These are phyloP conservation scores for Strix uralensis DNA, from an alignment of 2,113 vertebrate genomes.

Conservation along the genomic window DNA sequence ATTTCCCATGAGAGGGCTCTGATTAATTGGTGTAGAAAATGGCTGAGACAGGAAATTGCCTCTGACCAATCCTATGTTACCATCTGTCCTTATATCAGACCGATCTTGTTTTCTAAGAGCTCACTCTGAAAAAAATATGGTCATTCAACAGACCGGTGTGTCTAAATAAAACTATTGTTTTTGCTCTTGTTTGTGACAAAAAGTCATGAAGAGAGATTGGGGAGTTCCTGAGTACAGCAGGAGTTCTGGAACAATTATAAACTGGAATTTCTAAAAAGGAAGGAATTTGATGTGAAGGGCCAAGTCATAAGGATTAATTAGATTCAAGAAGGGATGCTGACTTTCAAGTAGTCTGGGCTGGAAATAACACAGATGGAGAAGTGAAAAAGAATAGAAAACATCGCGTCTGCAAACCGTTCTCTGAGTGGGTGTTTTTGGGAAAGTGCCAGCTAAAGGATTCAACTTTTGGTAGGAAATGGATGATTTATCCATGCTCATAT, in stretches of 20 bases:
- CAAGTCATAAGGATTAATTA: neutral
- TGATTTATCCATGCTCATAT: neutral
- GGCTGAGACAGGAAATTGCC: neutral
- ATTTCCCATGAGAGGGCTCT: neutral
- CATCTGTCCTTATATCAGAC: neutral
- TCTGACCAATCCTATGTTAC: neutral
- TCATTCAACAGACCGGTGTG: neutral
- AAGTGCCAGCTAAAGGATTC: neutral
- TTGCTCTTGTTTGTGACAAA: neutral
- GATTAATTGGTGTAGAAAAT: neutral
- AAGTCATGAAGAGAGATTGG: neutral
- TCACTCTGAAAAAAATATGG: neutral
- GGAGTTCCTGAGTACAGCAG: neutral
- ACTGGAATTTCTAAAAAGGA: neutral
- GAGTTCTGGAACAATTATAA: slow-evolving; percentile 19
- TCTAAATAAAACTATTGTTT: neutral
- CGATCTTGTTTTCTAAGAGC: neutral
- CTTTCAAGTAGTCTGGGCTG: neutral
- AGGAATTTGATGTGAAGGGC: neutral
- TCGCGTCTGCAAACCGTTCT: neutral
- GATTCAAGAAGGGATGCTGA: neutral
- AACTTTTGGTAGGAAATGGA: neutral
- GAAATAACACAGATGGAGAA: slow-evolving; percentile 16
- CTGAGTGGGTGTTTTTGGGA: neutral
- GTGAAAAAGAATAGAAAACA: neutral